phyloP scores from a whole-genome alignment of 2,797 vertebrate species.

The Thunnus albacares region DNA sequence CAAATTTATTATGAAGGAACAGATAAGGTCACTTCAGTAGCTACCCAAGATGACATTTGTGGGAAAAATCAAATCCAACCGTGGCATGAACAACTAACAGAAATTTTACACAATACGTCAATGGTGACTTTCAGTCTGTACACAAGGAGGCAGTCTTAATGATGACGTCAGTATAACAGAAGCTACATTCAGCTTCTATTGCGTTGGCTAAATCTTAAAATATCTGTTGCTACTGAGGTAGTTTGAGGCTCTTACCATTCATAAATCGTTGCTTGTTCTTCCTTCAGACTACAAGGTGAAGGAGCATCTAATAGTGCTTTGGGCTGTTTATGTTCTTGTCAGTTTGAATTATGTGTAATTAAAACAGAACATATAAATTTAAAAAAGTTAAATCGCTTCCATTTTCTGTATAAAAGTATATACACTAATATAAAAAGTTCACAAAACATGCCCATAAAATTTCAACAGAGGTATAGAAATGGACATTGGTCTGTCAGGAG shows the following conservation, averaged over 20 bases:
- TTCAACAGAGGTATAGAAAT: too few species aligned
- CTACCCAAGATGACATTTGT: slow-evolving; percentile 1
- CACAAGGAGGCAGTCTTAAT: slow-evolving; percentile 33
- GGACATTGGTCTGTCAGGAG: too few species aligned
- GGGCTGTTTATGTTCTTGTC: neutral
- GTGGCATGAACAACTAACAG: neutral
- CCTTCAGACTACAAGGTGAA: neutral
- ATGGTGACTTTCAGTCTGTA: slow-evolving; percentile 26
- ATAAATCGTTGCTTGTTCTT: neutral
- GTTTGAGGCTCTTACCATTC: neutral
- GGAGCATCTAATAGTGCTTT: neutral
- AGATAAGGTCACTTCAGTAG: neutral
- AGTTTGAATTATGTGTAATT: slow-evolving; percentile 3
- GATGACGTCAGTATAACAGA: slow-evolving; percentile 14
- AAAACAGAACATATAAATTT: neutral
- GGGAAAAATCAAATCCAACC: neutral
- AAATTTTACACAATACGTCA: slow-evolving; percentile 6
- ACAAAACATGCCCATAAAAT: neutral
- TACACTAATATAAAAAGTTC: neutral
- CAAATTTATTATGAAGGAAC: neutral
- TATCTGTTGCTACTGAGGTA: neutral
- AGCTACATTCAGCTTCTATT: slow-evolving; percentile 3
- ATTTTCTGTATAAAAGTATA: neutral
- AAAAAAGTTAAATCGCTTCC: too few species aligned
- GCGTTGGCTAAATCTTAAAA: neutral